A percentile compares a stretch with the other conserved stretches of the same genome.
phyloP scores from a whole-genome alignment of 2,797 vertebrate genomes.

The Rallus crepitans region DNA sequence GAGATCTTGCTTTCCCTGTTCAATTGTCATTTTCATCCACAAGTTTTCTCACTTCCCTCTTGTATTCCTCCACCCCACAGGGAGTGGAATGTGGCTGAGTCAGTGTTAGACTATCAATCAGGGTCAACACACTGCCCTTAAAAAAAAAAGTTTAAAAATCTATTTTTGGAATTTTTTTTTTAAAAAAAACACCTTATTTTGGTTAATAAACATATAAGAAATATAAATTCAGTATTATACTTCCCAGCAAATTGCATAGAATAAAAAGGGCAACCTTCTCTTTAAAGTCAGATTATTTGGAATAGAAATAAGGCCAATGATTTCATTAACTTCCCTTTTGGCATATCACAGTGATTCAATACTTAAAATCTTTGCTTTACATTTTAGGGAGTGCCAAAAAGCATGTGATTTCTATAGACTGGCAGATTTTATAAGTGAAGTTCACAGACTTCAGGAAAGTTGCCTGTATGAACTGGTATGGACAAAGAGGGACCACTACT shows the following conservation, averaged over 20 bases:
- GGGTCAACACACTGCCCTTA: neutral
- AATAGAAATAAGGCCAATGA: neutral
- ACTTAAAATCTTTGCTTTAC: neutral
- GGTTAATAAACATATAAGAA: neutral
- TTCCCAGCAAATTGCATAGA: neutral
- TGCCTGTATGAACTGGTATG: neutral
- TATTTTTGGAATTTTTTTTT: neutral
- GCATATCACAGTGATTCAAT: neutral
- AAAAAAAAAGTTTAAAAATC: neutral
- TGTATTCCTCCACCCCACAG: neutral
- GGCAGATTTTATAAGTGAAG: neutral
- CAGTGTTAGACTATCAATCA: neutral
- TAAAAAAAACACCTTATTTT: too few species aligned
- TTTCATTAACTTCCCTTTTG: neutral
- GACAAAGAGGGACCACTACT: neutral
- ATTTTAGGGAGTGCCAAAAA: neutral
- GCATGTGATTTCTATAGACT: neutral
- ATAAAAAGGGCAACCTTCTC: neutral
- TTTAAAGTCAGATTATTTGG: neutral
- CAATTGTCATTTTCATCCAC: neutral
- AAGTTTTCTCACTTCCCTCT: neutral
- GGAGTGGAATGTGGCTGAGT: fast-evolving
- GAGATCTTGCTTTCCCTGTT: neutral
- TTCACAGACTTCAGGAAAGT: neutral
- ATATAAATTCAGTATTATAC: neutral